These are phyloP conservation scores for Onychomys torridus DNA, from an alignment of 2,797 vertebrate genomes.

Conservation along the genomic window DNA sequence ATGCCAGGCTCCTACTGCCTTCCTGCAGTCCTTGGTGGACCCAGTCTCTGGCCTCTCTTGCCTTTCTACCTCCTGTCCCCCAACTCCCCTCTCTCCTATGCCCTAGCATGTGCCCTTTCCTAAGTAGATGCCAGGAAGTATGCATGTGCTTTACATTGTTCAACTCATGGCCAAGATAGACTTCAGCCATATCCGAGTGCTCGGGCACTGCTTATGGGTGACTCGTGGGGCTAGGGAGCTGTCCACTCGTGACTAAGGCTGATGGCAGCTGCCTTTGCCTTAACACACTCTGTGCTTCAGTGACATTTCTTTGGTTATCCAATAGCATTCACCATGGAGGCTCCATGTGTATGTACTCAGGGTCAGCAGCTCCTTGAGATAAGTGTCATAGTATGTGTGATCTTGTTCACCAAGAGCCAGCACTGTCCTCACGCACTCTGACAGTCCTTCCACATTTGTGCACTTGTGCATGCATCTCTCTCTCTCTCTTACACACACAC, in stretches of 20 bases:
- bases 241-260: neutral
- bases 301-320: no score
- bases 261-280: neutral
- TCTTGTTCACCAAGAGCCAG: neutral
- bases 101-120: rapidly evolving
- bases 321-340: neutral
- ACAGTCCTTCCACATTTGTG: neutral
- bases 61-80: neutral
- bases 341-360: no score
- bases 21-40: rapidly evolving
- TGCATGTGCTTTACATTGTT: neutral
- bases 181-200: rapidly evolving
- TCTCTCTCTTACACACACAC: no score
- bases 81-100: neutral
- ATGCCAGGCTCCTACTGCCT: no score
- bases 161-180: neutral
- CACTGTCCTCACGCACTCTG: rapidly evolving
- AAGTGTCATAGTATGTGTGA: rapidly evolving
- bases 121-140: rapidly evolving
- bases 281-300: neutral
- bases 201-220: rapidly evolving
- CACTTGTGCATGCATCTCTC: neutral
- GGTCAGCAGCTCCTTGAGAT: neutral
- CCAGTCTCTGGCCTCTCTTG: rapidly evolving
- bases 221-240: neutral